Evolutionary conservation across 2,797 vertebrate genomes (phyloP).

Genomic region (Leptoclinus maculatus): DNA sequence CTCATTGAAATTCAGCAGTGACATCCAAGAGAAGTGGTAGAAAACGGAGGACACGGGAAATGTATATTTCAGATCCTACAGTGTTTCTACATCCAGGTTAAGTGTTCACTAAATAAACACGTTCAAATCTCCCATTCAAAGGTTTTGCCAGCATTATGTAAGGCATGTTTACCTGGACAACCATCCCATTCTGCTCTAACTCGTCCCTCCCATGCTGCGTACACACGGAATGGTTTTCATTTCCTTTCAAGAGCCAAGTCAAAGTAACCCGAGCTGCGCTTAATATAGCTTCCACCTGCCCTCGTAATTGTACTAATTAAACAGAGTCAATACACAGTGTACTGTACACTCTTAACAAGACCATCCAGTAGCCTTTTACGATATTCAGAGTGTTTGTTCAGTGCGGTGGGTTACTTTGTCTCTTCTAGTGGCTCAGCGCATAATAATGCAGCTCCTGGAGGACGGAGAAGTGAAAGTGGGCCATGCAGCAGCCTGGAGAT

Average conservation of each 20-base stretch:
- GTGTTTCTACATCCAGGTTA: not conserved
- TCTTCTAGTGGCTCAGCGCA: constrained; percentile 12
- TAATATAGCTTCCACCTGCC: constrained; percentile 67
- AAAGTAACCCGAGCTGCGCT: constrained; percentile 43
- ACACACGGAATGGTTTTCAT: constrained; percentile 7
- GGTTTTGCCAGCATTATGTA: constrained; percentile 1
- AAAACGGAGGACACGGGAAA: constrained; percentile 6
- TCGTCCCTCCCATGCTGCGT: constrained; percentile 15
- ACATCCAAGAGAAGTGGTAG: not conserved
- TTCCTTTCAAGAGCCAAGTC: constrained; percentile 26
- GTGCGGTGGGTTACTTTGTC: not conserved
- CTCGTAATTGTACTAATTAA: constrained; percentile 23
- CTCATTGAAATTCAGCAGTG: constrained; percentile 50
- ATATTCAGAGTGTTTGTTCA: not conserved
- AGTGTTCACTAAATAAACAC: constrained; percentile 31
- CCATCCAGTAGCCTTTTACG: not conserved
- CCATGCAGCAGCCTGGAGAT: constrained; percentile 53
- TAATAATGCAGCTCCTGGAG: constrained; percentile 17
- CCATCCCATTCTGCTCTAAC: constrained; percentile 20
- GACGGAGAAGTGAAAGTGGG: constrained; percentile 45
- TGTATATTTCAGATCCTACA: not conserved
- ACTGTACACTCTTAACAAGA: constrained; percentile 16
- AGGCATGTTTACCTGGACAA: constrained; percentile 42
- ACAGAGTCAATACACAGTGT: constrained; percentile 37
- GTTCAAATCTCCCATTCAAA: constrained; percentile 36